Base-by-base conservation (phyloP, 2,797 vertebrate genomes). In the Anisognathus igniventris region DNA sequence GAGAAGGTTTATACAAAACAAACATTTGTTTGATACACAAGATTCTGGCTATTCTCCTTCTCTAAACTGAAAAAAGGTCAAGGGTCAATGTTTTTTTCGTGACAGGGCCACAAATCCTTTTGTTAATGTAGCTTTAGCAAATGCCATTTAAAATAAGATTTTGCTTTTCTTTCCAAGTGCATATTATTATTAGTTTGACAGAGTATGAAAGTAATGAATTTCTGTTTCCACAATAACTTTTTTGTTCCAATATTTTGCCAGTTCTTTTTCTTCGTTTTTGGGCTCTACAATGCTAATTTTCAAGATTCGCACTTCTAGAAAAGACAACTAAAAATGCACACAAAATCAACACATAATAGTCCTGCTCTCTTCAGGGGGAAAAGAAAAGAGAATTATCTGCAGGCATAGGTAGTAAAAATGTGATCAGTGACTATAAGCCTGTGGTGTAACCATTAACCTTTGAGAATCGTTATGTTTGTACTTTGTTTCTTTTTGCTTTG, bases 11-110 rank as follows among this genome's bases (percentile, higher is more conserved):
- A 64, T 94, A 66, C 53, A 88, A 97, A 96, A 87, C 40, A 86
- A 96, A 93, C 86, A 88, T 94, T 67, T 47, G 66, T 94, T 95
- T 91, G 78, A 95, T 92, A 84, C 92, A 90, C 79, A 87, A 91
- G 85, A 93, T 95, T 95, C 96, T 93, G 79, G 88, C 95, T 93
- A 91, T 90, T 97, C 84, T 76, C 66, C 86, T 96, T 95, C 86
- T 95, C 87, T 96, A 92, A 94, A 96, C 86, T 93, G 97, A 97
- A 42, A 84, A 96, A 96, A 97, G 98, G 98, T 98, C 98, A 98
- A 98, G 98, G 98, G 98, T 99, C 98, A 99, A 98, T 88, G 80
- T 85, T 84, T 90, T 60, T 44, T 65, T 90, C 6, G 1, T 97
- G 97, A 86, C 97, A 97, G 95, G 97, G 96, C 96, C 96, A 95